phyloP scores from a whole-genome alignment of 2,888 invertebrate genomes.

The Resseliella maxima region DNA sequence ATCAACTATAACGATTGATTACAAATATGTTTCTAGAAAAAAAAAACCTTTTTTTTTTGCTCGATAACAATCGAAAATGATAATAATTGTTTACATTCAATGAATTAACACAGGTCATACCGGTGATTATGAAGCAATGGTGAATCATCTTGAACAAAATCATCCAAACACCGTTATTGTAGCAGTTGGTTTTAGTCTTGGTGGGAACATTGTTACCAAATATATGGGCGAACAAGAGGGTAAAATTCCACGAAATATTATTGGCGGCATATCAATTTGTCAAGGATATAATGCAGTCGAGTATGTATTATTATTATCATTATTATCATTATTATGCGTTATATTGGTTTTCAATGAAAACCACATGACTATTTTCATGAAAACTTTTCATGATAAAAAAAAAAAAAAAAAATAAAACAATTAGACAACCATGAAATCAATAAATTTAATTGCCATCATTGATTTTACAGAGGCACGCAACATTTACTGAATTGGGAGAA shows the following conservation, averaged over 20 bases:
- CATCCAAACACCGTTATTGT: slow-evolving; percentile 83
- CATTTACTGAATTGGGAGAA: slow-evolving; percentile 88
- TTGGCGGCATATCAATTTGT: slow-evolving; percentile 92
- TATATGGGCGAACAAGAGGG: slow-evolving; percentile 84
- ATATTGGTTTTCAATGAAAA: no score
- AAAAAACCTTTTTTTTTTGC: no score
- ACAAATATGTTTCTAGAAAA: neutral
- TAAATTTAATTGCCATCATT: no score
- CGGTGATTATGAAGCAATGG: slow-evolving; percentile 87
- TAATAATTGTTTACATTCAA: neutral
- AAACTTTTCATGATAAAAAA: no score
- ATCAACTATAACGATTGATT: no score
- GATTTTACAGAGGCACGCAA: slow-evolving; percentile 77
- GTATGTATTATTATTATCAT: slow-evolving; percentile 71
- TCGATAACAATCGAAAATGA: no score
- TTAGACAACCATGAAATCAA: slow-evolving; percentile 38
- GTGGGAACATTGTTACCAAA: slow-evolving; percentile 93
- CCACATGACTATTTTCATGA: no score
- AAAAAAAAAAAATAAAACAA: neutral
- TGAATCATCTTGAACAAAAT: slow-evolving; percentile 77
- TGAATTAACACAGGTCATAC: slow-evolving; percentile 77
- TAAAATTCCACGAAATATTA: slow-evolving; percentile 75
- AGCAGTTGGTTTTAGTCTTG: slow-evolving; percentile 92
- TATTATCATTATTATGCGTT: no score
- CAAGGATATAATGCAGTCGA: slow-evolving; percentile 93